Evolutionary conservation across 1,140 invertebrate species (phyloP), one percentile per base, ranked within the genome.

Genomic region (Drosophila ambigua): DNA sequence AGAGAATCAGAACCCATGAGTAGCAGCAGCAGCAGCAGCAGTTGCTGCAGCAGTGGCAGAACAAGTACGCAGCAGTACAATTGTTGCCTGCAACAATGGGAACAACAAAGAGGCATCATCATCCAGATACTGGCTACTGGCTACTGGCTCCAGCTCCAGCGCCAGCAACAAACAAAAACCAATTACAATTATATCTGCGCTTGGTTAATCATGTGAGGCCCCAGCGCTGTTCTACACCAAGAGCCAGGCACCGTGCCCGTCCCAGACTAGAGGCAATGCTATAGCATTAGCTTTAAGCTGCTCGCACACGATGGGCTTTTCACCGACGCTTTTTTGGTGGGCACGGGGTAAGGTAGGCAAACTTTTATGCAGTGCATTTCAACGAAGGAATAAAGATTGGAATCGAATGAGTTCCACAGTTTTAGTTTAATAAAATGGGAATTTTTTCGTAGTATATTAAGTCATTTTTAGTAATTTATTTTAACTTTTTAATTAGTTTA

Each of bases 161-260:
- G 48, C 23, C 62, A 58, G 72, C 72, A 76, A 43, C 74, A 77
- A 75, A 75, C 59, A 60, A 80, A 80, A 82, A 73, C 63, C 72
- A 76, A 75, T 82, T 76, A 75, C 65, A 89, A 89, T 84, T 89
- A 75, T 75, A 84, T 84, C 79, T 73, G 71, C 80, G 84, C 85
- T 89, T 89, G 85, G 77, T 65, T 84, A 84, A 78, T 84, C 85
- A 89, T 72, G 77, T 84, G 80, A 59, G 57, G 49, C 76, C 46
- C 26, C 31, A 35, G 15, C 39, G 43, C 35, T 39, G 8, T 39
- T 3, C 35, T 13, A 39, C 31, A 23, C 26, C n/a, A 44, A 57
- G 41, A 54, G 39, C 24, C 58, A 9, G 46, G 55, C 53, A 44
- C 49, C 23, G 24, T 53, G 26, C 50, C 51, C 51, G 43, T 71